Conservation (phyloP, 2,888 invertebrate genomes). For the Folsomia manolachei region DNA sequence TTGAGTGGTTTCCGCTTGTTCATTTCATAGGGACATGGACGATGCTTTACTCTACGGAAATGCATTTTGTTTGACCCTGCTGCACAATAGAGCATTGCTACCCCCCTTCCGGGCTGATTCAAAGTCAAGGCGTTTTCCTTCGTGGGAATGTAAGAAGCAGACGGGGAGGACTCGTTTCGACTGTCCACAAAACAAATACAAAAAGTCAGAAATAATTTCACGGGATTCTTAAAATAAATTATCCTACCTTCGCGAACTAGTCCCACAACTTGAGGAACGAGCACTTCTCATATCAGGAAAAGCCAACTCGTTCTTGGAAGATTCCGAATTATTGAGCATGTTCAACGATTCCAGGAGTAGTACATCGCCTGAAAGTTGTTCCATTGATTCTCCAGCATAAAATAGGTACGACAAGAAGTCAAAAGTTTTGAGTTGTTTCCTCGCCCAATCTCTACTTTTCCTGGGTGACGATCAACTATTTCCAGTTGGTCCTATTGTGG, state of each 20-base stretch:
- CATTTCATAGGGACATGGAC: slow-evolving; percentile 43
- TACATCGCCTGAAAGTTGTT: neutral
- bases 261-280: slow-evolving; percentile 19
- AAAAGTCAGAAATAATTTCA: too few species aligned
- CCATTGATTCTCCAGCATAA: too few species aligned
- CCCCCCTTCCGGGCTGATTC: slow-evolving; percentile 19
- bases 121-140: slow-evolving; percentile 6
- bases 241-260: slow-evolving; percentile 10
- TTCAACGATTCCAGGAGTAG: neutral
- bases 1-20: slow-evolving; percentile 35
- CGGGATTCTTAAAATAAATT: neutral
- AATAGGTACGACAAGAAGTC: too few species aligned
- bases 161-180: neutral
- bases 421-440: too few species aligned
- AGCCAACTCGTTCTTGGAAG: slow-evolving; percentile 34
- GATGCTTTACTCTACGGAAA: slow-evolving; percentile 32
- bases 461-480: too few species aligned
- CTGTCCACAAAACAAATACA: too few species aligned
- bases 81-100: slow-evolving; percentile 28
- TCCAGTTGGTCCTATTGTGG: too few species aligned
- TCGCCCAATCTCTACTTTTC: too few species aligned
- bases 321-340: slow-evolving; percentile 5
- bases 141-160: neutral
- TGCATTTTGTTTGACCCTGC: slow-evolving; percentile 25
- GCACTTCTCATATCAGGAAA: slow-evolving; percentile 40